Evolutionary conservation across 2,888 invertebrate species (phyloP).

Genomic region (Cryptocephalus moraei): DNA sequence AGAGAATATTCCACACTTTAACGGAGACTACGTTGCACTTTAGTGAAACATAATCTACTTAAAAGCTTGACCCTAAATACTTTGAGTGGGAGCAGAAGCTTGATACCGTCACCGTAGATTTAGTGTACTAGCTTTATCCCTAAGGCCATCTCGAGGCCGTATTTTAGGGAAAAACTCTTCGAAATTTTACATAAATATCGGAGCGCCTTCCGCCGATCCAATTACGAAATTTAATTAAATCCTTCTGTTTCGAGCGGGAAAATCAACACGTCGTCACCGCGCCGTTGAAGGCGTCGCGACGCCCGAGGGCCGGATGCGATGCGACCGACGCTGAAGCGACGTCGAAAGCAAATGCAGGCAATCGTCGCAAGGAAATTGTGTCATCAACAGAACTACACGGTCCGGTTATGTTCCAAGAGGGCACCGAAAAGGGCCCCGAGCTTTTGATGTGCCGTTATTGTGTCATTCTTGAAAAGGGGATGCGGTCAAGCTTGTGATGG

Average conservation of each 20-base stretch:
- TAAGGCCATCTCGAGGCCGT: no score
- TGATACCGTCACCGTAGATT: neutral
- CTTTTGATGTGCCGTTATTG: conserved; percentile 10
- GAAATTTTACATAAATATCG: no score
- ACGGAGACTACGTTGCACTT: conserved; percentile 8
- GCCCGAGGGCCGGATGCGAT: conserved; percentile 6
- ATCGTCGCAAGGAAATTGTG: conserved; percentile 10
- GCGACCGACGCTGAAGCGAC: conserved; percentile 1
- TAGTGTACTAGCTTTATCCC: no score
- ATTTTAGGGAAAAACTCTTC: no score
- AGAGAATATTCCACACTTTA: conserved; percentile 10
- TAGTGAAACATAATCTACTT: conserved; percentile 12
- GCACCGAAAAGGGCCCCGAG: neutral
- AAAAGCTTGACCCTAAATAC: conserved; percentile 12
- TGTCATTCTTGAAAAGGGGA: neutral
- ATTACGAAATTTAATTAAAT: conserved; percentile 3
- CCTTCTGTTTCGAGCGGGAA: conserved; percentile 2
- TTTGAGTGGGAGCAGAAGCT: conserved; percentile 9
- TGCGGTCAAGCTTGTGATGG: no score
- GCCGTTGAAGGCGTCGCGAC: neutral
- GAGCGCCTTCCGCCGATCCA: no score
- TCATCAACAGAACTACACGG: conserved; percentile 6
- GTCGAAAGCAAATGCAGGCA: conserved; percentile 5
- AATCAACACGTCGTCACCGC: conserved; percentile 4
- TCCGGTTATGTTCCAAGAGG: conserved; percentile 1